A percentile compares a stretch with the other conserved stretches of the same genome.
Evolutionary conservation across 2,888 invertebrate species (phyloP).

Genomic region (Platycheirus albimanus): DNA sequence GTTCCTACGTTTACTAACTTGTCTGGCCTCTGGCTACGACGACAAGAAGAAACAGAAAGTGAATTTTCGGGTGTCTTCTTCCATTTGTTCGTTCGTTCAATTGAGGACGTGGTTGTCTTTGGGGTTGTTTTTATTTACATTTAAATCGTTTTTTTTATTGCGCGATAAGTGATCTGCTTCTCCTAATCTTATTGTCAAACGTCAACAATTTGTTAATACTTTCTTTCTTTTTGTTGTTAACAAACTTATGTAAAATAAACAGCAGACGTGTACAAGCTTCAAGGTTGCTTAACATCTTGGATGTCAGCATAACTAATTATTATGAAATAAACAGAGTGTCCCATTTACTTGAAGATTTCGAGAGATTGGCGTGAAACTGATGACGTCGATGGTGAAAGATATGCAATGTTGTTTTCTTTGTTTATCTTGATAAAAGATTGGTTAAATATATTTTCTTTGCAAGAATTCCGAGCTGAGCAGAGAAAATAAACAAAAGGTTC

Average conservation of each 20-base stretch:
- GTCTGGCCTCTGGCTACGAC: not conserved
- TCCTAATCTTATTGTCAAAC: not conserved
- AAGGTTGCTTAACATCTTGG: slow-evolving; percentile 16
- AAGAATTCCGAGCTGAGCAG: too few relatives aligned
- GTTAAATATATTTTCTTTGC: too few relatives aligned
- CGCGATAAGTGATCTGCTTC: not conserved
- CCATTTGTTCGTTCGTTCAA: not conserved
- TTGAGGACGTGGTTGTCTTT: slow-evolving; percentile 33
- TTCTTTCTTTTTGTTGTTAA: not conserved
- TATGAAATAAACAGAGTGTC: slow-evolving; percentile 28
- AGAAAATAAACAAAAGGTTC: too few relatives aligned
- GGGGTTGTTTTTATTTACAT: slow-evolving; percentile 51
- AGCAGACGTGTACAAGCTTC: slow-evolving; percentile 7
- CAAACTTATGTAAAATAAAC: slow-evolving; percentile 7
- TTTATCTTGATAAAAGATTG: not conserved
- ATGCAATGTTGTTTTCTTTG: slow-evolving; percentile 2
- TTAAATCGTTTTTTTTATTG: slow-evolving; percentile 1
- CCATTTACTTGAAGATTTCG: not conserved
- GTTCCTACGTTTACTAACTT: not conserved
- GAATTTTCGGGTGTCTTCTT: slow-evolving; percentile 25
- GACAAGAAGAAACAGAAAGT: too few relatives aligned
- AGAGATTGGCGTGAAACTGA: not conserved
- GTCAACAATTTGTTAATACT: not conserved
- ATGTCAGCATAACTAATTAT: not conserved
- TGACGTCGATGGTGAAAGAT: slow-evolving; percentile 30